Evolutionary conservation across 2,888 invertebrate species (phyloP), one percentile per base, ranked within the genome.

Genomic region (Harmothoe impar): DNA sequence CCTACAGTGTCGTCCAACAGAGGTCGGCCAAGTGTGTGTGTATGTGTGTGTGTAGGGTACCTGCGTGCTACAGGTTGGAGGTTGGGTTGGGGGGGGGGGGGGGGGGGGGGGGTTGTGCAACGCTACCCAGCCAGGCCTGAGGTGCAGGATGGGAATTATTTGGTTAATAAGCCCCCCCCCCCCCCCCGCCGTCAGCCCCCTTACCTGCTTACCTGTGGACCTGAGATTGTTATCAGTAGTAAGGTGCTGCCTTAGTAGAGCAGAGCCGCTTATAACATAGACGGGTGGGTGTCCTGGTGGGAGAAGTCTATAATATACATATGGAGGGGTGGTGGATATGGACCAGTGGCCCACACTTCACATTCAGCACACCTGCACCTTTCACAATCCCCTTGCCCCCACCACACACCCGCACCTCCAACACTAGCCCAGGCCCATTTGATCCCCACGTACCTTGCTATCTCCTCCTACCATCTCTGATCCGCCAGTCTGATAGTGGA

Each of bases 131-230:
- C 5, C 7, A 77, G 25, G 81, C 81, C n/a, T 81, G 35, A 17
- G 81, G 81, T 81, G 81, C n/a, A 20, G 81, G 43, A 20, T 43
- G 35, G 43, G 81, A 81, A 81, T 81, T 81, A 81, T 43, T 81
- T 81, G 43, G 35, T 81, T 81, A 81, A 81, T 81, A 81, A 81
- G 35, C 33, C 81, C 43, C n/a, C 20, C 81, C 43, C 77, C 62
- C 62, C 10, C 62, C 20, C 25, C 20, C 68, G n/a, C 68, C 68
- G 7, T 25, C 68, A 68, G 17, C n/a, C n/a, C 17, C 25, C 31
- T 77, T 77, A 29, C 77, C 25, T 25, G n/a, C 15, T 31, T 25
- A 15, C 77, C 77, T 77, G 77, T 25, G 77, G 25, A 35, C 0
- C 0, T 81, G 81, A 35, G 81, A 81, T 81, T 72, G 35, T 81